A percentile compares a stretch with the other conserved stretches of the same genome.
These are phyloP conservation scores for Rhopilema esculentum DNA, from an alignment of 30 jellyfish, hydroid and myxozoan species.

Conservation along the genomic window DNA sequence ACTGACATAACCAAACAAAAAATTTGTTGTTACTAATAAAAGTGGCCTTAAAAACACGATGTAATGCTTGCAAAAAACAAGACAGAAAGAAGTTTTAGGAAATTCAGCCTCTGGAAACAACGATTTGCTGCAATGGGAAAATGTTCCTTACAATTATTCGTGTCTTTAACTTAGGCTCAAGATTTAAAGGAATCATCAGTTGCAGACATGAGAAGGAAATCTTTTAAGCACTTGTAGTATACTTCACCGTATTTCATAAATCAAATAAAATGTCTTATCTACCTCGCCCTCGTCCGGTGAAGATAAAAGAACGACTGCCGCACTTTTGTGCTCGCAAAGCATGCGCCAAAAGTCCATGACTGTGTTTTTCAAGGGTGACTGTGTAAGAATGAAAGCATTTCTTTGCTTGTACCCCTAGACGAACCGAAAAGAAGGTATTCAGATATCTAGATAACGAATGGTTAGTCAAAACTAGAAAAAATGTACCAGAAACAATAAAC, in stretches of 20 bases:
- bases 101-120: background rate
- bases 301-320: slow-evolving; percentile 82
- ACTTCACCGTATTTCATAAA: background rate
- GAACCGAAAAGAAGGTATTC: background rate
- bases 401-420: slow-evolving; percentile 75
- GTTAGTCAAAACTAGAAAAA: too few relatives aligned
- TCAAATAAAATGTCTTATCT: background rate
- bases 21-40: too few relatives aligned
- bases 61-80: background rate
- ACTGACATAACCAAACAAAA: too few relatives aligned
- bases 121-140: background rate
- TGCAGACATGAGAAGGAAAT: too few relatives aligned
- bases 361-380: slow-evolving; percentile 89
- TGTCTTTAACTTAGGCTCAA: too few relatives aligned
- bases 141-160: too few relatives aligned
- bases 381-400: slow-evolving; percentile 86
- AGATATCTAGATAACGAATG: too few relatives aligned
- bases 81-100: background rate
- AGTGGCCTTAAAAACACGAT: background rate
- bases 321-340: slow-evolving; percentile 92
- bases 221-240: too few relatives aligned
- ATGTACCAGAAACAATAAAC: too few relatives aligned
- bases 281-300: slow-evolving; percentile 93
- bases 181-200: too few relatives aligned
- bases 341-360: slow-evolving; percentile 93